phyloP scores from a whole-genome alignment of 1,140 invertebrate genomes.

The Linepithema humile region DNA sequence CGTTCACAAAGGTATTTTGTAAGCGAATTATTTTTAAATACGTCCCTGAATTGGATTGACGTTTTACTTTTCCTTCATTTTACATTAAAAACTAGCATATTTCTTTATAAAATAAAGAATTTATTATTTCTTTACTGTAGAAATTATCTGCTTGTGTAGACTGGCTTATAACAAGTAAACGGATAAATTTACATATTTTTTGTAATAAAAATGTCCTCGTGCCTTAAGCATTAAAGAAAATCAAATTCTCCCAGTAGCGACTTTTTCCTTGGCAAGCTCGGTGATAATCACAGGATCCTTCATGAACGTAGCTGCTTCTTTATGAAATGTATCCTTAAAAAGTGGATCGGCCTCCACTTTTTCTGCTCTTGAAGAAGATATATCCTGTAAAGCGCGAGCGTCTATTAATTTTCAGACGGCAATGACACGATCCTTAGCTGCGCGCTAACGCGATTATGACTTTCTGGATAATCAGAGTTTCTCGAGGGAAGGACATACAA shows the following conservation, averaged over 20 bases:
- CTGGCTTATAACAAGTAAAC: no score
- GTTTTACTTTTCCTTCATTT: no score
- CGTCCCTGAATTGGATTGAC: no score
- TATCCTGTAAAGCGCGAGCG: conserved; percentile 43
- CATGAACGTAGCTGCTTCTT: conserved; percentile 31
- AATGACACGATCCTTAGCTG: conserved; percentile 54
- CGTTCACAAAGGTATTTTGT: no score
- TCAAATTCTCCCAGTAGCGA: conserved; percentile 3
- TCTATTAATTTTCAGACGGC: conserved; percentile 68
- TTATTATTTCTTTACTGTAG: no score
- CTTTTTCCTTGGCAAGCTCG: conserved; percentile 7
- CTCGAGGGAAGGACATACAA: conserved; percentile 24
- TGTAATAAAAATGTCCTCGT: background rate
- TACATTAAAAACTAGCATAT: no score
- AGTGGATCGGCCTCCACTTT: conserved; percentile 3
- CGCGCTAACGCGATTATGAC: conserved; percentile 62
- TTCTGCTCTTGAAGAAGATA: conserved; percentile 5
- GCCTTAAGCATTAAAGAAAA: conserved; percentile 22
- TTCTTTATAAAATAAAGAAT: no score
- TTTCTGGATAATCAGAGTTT: conserved; percentile 67
- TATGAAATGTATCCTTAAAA: conserved; percentile 62
- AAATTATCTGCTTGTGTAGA: no score
- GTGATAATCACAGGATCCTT: conserved; percentile 24
- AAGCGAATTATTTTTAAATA: no score
- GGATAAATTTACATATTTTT: background rate